phyloP scores from a whole-genome alignment of 2,888 invertebrate species.

The Cataglyphis rosenhaueri region DNA sequence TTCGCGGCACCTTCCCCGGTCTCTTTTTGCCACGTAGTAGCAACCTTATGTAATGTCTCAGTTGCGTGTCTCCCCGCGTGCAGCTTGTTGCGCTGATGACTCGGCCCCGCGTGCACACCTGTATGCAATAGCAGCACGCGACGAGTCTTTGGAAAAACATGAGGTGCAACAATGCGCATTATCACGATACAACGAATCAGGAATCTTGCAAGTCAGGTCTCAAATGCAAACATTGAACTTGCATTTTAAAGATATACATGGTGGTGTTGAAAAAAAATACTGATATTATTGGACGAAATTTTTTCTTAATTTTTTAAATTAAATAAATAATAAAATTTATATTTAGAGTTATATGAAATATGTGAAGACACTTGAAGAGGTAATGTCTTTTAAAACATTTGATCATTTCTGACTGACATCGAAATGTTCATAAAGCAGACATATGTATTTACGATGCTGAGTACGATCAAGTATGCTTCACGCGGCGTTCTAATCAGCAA shows the following conservation, averaged over 20 bases:
- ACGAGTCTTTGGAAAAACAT: slow-evolving; percentile 21
- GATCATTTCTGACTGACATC: neutral
- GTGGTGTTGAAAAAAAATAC: neutral
- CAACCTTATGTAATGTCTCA: slow-evolving; percentile 69
- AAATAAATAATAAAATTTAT: neutral
- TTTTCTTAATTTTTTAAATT: neutral
- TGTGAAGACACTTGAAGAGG: neutral
- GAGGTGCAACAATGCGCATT: slow-evolving; percentile 23
- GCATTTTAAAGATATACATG: neutral
- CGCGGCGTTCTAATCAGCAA: neutral
- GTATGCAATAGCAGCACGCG: slow-evolving; percentile 52
- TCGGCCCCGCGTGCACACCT: slow-evolving; percentile 60
- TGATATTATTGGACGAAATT: neutral
- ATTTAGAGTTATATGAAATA: neutral
- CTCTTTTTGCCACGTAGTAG: slow-evolving; percentile 38
- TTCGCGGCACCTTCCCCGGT: neutral
- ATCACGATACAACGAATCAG: slow-evolving; percentile 30
- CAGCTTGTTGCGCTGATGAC: slow-evolving; percentile 57
- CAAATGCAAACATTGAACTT: neutral
- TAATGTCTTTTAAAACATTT: neutral
- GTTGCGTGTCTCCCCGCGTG: slow-evolving; percentile 53
- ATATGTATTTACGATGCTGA: neutral
- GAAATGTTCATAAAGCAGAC: neutral
- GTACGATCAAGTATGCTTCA: neutral
- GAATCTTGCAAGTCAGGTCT: slow-evolving; percentile 31